phyloP scores from a whole-genome alignment of 1,140 invertebrate genomes.

The Neodiprion virginianus region DNA sequence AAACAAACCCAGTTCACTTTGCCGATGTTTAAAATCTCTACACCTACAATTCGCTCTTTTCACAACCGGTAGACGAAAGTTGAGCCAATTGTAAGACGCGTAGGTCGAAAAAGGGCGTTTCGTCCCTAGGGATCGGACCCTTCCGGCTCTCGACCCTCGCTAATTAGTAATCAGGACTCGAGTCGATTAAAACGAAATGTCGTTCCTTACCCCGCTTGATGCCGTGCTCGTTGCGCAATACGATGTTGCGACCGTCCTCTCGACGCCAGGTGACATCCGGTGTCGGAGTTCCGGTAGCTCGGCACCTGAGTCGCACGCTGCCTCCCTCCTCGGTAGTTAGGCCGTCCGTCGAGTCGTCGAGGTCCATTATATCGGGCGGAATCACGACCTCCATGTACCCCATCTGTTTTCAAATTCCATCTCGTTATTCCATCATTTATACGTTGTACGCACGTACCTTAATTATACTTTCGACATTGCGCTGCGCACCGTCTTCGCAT shows the following conservation, averaged over 20 bases:
- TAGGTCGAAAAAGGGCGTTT: too few relatives aligned
- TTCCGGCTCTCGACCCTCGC: too few relatives aligned
- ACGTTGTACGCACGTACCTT: too few relatives aligned
- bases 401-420: constrained; percentile 66
- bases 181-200: neutral
- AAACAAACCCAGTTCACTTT: too few relatives aligned
- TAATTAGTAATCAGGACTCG: neutral
- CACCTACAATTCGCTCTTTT: too few relatives aligned
- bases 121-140: too few relatives aligned
- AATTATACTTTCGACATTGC: too few relatives aligned
- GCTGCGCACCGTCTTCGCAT: too few relatives aligned
- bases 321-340: constrained; percentile 68
- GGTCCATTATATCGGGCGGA: constrained; percentile 80
- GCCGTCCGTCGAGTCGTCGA: constrained; percentile 62
- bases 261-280: constrained; percentile 72
- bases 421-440: too few relatives aligned
- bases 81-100: too few relatives aligned
- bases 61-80: too few relatives aligned
- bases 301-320: constrained; percentile 72
- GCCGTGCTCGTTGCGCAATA: constrained; percentile 64
- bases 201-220: constrained; percentile 22
- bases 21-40: too few relatives aligned
- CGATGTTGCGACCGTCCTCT: constrained; percentile 71
- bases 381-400: constrained; percentile 83
- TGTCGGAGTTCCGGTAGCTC: constrained; percentile 75